Percentiles rank a stretch among this genome's conserved stretches.
Evolutionary conservation across 1,140 invertebrate species (phyloP).

Genomic region (Plutomurus gul): DNA sequence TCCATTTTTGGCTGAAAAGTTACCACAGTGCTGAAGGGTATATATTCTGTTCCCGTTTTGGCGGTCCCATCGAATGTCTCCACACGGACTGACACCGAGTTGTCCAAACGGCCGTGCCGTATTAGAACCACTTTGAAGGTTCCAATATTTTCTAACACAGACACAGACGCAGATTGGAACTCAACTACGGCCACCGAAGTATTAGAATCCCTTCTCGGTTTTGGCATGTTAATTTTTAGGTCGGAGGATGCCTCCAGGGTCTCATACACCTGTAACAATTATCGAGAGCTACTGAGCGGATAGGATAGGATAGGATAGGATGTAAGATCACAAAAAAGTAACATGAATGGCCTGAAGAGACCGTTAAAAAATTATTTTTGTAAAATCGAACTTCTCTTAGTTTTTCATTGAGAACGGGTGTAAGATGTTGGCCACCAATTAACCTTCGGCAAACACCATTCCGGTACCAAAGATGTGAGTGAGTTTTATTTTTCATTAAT

Average conservation of each 20-base stretch:
- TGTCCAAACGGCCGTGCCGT: not conserved
- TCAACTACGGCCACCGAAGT: conserved; percentile 61
- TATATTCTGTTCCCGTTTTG: conserved; percentile 61
- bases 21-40: conserved; percentile 62
- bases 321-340: too few relatives aligned
- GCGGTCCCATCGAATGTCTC: conserved; percentile 68
- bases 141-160: conserved; percentile 65
- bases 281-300: too few relatives aligned
- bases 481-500: conserved; percentile 61
- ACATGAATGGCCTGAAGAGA: too few relatives aligned
- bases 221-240: not conserved
- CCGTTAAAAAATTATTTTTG: not conserved
- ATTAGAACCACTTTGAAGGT: conserved; percentile 58
- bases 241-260: not conserved
- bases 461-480: conserved; percentile 65
- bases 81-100: conserved; percentile 56
- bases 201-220: not conserved
- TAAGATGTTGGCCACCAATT: conserved; percentile 57
- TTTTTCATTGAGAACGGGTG: not conserved
- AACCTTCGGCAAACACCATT: conserved; percentile 64
- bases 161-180: conserved; percentile 63
- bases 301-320: too few relatives aligned
- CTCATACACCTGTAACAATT: not conserved
- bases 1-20: conserved; percentile 63
- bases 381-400: conserved; percentile 29